These are phyloP conservation scores for Phycodurus eques DNA, from an alignment of 2,113 vertebrate genomes.

Conservation along the genomic window DNA sequence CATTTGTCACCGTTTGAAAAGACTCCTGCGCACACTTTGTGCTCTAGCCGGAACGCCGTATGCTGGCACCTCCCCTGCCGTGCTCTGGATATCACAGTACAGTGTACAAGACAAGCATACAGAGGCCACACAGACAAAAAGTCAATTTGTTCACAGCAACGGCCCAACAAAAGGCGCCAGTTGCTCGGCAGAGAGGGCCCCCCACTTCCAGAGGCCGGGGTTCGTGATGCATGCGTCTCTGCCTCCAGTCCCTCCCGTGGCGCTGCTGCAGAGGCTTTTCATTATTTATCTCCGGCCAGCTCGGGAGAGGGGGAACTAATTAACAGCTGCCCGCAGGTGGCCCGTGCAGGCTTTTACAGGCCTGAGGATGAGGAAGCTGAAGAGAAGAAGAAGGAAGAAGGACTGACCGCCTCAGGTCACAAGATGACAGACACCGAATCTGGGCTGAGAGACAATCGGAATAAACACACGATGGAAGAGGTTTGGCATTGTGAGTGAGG, in stretches of 20 bases:
- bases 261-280: constrained; percentile 44
- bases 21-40: constrained; percentile 5
- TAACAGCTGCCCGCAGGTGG: constrained; percentile 66
- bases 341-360: constrained; percentile 53
- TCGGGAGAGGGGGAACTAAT: constrained; percentile 60
- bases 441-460: constrained; percentile 2
- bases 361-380: constrained; percentile 22
- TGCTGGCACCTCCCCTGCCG: constrained; percentile 23
- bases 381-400: constrained; percentile 6
- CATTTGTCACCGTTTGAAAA: constrained; percentile 34
- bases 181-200: constrained; percentile 50
- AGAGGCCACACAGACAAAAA: constrained; percentile 58
- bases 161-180: constrained; percentile 49
- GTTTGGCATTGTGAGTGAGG: not conserved
- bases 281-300: constrained; percentile 58
- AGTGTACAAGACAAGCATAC: constrained; percentile 44
- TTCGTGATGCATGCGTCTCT: constrained; percentile 57
- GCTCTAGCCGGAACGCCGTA: constrained; percentile 21
- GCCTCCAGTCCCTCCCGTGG: constrained; percentile 51
- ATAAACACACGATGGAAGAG: constrained; percentile 3
- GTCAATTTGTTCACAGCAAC: constrained; percentile 60
- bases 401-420: constrained; percentile 25
- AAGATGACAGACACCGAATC: constrained; percentile 28
- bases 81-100: constrained; percentile 43
- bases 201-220: constrained; percentile 42